phyloP scores from a whole-genome alignment of 2,888 invertebrate genomes.

The Lumbricus terrestris region DNA sequence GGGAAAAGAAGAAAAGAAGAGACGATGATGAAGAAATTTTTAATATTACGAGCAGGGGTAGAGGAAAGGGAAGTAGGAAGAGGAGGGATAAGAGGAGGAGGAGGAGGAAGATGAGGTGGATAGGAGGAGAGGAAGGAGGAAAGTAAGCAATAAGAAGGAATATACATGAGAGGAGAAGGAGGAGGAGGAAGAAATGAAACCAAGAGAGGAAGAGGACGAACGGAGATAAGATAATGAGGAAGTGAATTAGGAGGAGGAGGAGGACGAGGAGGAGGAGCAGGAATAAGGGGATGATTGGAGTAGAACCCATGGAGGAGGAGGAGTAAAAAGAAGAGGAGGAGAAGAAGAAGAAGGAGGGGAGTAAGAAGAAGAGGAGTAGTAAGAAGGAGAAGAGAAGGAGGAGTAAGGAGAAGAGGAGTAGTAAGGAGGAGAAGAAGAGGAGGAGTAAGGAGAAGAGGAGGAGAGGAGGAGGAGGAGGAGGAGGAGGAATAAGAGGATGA shows the following conservation, averaged over 20 bases:
- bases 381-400: too few species aligned
- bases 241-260: neutral
- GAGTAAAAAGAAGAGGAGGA: neutral
- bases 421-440: neutral
- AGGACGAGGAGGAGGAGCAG: too few species aligned
- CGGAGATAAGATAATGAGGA: neutral
- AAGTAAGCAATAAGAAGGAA: too few species aligned
- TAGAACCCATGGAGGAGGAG: neutral
- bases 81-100: too few species aligned
- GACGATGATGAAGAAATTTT: neutral
- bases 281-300: too few species aligned
- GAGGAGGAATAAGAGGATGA: neutral
- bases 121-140: too few species aligned
- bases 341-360: neutral
- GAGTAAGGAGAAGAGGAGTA: too few species aligned
- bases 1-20: neutral
- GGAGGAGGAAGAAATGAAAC: too few species aligned
- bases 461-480: neutral
- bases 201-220: too few species aligned
- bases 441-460: neutral
- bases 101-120: too few species aligned
- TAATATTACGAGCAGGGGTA: neutral
- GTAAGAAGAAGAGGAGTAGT: neutral
- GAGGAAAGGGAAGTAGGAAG: neutral
- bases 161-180: too few species aligned